Evolutionary conservation across 2,888 invertebrate species (phyloP).

Genomic region (Erannis defoliaria): DNA sequence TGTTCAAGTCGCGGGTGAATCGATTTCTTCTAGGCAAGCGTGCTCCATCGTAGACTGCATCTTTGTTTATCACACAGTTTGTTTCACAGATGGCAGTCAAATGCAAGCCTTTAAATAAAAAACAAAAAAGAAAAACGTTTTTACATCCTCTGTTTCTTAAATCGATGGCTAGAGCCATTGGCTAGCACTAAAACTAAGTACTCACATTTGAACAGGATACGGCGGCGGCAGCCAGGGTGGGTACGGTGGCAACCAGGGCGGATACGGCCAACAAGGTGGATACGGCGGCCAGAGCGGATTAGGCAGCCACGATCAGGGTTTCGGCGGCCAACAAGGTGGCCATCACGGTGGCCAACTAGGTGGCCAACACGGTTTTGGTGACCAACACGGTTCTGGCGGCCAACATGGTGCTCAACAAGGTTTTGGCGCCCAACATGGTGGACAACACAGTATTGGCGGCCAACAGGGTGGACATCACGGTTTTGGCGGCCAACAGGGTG

Average conservation of each 20-base stretch:
- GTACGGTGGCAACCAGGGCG: background rate
- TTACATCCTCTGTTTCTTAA: too few species aligned
- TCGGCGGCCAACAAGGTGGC: background rate
- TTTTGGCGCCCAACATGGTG: background rate
- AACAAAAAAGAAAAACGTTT: too few species aligned
- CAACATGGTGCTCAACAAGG: background rate
- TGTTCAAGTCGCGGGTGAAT: too few species aligned
- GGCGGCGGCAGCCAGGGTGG: conserved; percentile 4
- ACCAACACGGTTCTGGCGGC: background rate
- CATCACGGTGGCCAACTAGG: background rate
- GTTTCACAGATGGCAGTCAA: too few species aligned
- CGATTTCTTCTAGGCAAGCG: too few species aligned
- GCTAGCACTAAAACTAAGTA: background rate
- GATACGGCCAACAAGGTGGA: background rate
- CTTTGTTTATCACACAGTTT: too few species aligned
- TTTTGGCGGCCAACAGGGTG: background rate
- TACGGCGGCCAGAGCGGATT: background rate
- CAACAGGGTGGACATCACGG: background rate
- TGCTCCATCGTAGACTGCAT: too few species aligned
- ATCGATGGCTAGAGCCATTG: too few species aligned
- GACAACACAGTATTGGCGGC: background rate
- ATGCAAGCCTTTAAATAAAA: too few species aligned
- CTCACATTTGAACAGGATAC: background rate
- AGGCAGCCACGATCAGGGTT: background rate
- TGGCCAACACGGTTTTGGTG: background rate